Conservation (phyloP, 1,140 invertebrate genomes). For the Caenorhabditis elegans region DNA sequence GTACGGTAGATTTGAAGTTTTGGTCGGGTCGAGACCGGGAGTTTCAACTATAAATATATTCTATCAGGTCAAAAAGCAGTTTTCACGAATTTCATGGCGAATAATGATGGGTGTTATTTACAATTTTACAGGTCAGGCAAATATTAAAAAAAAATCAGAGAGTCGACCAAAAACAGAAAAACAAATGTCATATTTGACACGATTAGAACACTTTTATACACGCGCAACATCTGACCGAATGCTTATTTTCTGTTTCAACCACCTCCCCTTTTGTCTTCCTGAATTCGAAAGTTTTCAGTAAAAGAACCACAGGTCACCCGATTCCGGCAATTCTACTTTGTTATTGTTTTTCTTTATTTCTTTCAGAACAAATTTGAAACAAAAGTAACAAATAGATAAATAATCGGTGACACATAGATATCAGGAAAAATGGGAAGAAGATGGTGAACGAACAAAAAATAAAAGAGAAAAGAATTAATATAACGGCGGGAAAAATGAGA, state of each 20-base stretch:
- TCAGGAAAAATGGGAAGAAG: neutral
- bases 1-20: too few relatives aligned
- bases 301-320: neutral
- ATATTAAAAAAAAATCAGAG: too few relatives aligned
- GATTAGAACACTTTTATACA: constrained; percentile 20
- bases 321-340: neutral
- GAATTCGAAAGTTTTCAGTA: too few relatives aligned
- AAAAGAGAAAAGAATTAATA: neutral
- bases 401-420: too few relatives aligned
- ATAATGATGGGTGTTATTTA: too few relatives aligned
- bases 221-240: neutral
- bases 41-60: too few relatives aligned
- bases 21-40: too few relatives aligned
- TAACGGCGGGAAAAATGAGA: neutral
- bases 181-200: neutral
- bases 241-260: neutral
- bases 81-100: too few relatives aligned
- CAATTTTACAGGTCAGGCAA: too few relatives aligned
- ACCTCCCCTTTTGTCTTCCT: too few relatives aligned
- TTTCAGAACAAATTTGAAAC: neutral
- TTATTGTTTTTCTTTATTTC: constrained; percentile 9
- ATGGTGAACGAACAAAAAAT: neutral
- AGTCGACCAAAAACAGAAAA: neutral
- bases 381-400: neutral
- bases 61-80: too few relatives aligned